Conservation (phyloP, 2,113 vertebrate genomes). For the Heterotis niloticus region DNA sequence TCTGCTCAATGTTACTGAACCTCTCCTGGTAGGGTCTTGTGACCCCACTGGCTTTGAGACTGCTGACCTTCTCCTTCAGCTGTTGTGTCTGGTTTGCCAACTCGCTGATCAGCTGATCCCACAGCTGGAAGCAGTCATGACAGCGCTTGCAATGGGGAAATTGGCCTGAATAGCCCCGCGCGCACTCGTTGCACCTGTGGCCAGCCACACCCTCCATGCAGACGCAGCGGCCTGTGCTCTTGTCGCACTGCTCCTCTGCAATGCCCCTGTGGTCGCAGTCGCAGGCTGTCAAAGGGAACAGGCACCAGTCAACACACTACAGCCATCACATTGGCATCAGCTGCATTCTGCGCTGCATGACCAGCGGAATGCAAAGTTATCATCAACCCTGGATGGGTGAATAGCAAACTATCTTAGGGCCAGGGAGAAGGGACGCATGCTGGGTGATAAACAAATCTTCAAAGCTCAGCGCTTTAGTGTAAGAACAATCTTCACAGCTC, state of each 20-base stretch:
- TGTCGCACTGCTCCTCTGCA: slow-evolving; percentile 79
- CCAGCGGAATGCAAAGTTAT: no score
- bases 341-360: no score
- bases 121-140: slow-evolving; percentile 89
- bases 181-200: slow-evolving; percentile 76
- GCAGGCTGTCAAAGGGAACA: slow-evolving; percentile 70
- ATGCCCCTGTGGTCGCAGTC: slow-evolving; percentile 84
- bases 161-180: slow-evolving; percentile 80
- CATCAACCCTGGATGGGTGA: no score
- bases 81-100: slow-evolving; percentile 83
- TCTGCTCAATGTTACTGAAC: slow-evolving; percentile 73
- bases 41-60: slow-evolving; percentile 78
- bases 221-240: slow-evolving; percentile 73
- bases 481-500: no score
- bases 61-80: slow-evolving; percentile 78
- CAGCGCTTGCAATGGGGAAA: slow-evolving; percentile 85
- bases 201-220: slow-evolving; percentile 84
- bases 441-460: no score
- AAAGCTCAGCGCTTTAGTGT: no score
- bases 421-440: no score
- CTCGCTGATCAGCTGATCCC: slow-evolving; percentile 77
- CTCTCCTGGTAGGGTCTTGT: slow-evolving; percentile 80
- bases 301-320: background rate
- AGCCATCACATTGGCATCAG: background rate
- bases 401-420: no score